Percentiles rank a stretch among this genome's conserved stretches.
phyloP scores from a whole-genome alignment of 2,113 vertebrate genomes.

The Corydoras maculifer region DNA sequence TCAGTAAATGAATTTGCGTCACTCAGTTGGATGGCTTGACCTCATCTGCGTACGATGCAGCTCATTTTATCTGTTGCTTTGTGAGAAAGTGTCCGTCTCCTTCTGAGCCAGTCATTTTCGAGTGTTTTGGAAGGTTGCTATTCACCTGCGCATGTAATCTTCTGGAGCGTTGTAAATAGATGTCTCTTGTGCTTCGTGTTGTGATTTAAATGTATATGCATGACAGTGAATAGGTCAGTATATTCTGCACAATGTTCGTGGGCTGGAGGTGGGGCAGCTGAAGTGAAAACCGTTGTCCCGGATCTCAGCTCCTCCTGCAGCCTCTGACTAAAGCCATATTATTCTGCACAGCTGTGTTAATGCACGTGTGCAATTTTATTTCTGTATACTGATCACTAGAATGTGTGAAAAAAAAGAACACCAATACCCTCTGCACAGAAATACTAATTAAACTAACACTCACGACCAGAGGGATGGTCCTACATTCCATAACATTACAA shows the following conservation, averaged over 20 bases:
- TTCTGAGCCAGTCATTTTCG: conserved; percentile 45
- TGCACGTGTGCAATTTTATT: conserved; percentile 29
- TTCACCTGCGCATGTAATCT: conserved; percentile 52
- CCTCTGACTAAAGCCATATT: conserved; percentile 63
- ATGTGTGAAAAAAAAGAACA: neutral
- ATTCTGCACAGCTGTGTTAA: conserved; percentile 48
- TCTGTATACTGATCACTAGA: conserved; percentile 29
- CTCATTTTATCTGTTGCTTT: conserved; percentile 3
- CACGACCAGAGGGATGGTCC: neutral
- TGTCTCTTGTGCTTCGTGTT: conserved; percentile 33
- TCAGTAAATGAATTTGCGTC: neutral
- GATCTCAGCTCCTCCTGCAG: conserved; percentile 42
- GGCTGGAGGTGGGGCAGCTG: conserved; percentile 40
- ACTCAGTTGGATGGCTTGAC: neutral
- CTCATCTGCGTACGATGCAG: conserved; percentile 26
- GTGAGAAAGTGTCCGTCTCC: conserved; percentile 8
- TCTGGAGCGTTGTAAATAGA: conserved; percentile 40
- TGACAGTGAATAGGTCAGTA: conserved; percentile 46
- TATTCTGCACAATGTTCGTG: conserved; percentile 48
- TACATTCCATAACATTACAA: neutral
- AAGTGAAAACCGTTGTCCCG: conserved; percentile 29
- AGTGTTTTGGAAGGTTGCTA: conserved; percentile 11
- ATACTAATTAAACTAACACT: conserved; percentile 15
- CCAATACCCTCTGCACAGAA: conserved; percentile 29
- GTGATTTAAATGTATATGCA: conserved; percentile 44